Percentiles rank a stretch among this genome's conserved stretches.
These are phyloP conservation scores for Falco biarmicus DNA, from an alignment of 2,797 vertebrate species.

Conservation along the genomic window DNA sequence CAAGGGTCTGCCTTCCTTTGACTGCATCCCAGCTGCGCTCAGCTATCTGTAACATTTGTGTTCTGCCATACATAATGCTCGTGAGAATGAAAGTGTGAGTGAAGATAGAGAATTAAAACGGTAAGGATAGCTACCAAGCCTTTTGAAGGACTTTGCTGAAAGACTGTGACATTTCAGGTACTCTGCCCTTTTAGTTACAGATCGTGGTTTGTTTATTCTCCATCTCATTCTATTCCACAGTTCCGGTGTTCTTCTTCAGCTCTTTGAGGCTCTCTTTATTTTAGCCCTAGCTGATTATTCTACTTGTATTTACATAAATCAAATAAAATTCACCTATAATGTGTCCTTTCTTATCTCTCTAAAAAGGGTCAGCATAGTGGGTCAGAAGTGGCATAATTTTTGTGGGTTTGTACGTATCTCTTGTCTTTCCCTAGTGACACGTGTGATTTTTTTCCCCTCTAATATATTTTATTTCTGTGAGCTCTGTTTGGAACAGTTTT, in stretches of 20 bases:
- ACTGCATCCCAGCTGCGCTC: background rate
- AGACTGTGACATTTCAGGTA: rapidly evolving
- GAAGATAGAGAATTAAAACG: background rate
- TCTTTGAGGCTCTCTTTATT: background rate
- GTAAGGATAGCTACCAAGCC: background rate
- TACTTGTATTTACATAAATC: background rate
- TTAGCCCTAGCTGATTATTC: background rate
- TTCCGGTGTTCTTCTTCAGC: background rate
- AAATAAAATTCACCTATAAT: background rate
- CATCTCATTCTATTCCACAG: background rate
- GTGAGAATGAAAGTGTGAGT: background rate
- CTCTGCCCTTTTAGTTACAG: background rate
- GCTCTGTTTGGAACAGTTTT: background rate
- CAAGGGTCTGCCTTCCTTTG: background rate
- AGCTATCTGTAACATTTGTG: background rate
- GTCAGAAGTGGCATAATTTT: background rate
- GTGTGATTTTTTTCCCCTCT: background rate
- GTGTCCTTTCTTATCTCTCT: background rate
- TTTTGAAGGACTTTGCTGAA: background rate
- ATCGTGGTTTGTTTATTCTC: background rate
- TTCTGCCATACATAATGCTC: background rate
- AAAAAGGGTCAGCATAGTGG: background rate
- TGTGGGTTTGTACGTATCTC: background rate
- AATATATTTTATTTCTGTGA: background rate
- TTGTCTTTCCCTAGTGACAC: background rate